Evolutionary conservation across 1,140 invertebrate genomes (phyloP).

Genomic region (Drosophila tsacasi): DNA sequence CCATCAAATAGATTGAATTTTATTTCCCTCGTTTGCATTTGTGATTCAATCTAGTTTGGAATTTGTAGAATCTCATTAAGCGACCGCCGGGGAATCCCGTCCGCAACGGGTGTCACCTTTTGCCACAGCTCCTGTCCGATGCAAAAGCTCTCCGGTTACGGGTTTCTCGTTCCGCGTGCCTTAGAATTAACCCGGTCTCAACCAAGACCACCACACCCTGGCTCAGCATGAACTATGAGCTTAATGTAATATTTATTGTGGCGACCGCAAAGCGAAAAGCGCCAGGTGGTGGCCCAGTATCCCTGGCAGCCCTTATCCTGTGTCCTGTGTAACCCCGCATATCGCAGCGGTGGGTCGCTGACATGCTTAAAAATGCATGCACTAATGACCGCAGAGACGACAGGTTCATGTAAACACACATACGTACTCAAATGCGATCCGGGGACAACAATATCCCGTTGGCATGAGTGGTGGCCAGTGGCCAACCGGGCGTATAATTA

Average conservation of each 20-base stretch:
- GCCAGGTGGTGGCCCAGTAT: constrained; percentile 1
- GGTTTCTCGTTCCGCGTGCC: not conserved
- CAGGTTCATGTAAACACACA: constrained; percentile 40
- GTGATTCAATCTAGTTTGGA: constrained; percentile 15
- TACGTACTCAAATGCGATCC: constrained; percentile 11
- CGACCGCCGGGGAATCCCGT: constrained; percentile 19
- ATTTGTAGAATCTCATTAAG: constrained; percentile 18
- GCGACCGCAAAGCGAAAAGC: constrained; percentile 7
- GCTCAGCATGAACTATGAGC: not conserved
- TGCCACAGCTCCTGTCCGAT: not conserved
- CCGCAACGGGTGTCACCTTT: not conserved
- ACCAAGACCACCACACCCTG: not conserved
- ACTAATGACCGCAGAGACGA: constrained; percentile 48
- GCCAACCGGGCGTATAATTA: constrained; percentile 38
- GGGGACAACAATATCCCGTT: constrained; percentile 6
- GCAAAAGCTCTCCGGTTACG: constrained; percentile 1
- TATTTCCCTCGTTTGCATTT: constrained; percentile 15
- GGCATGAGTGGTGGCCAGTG: not conserved
- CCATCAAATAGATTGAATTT: constrained; percentile 17
- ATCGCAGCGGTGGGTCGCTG: constrained; percentile 23
- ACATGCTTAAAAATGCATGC: constrained; percentile 49
- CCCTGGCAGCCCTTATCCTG: not conserved
- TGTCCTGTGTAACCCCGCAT: constrained; percentile 5
- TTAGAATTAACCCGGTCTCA: not conserved
- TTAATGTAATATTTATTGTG: constrained; percentile 29